Percentiles rank a stretch among this genome's conserved stretches.
Evolutionary conservation across 2,888 invertebrate species (phyloP).

Genomic region (Xiphydria camelus): DNA sequence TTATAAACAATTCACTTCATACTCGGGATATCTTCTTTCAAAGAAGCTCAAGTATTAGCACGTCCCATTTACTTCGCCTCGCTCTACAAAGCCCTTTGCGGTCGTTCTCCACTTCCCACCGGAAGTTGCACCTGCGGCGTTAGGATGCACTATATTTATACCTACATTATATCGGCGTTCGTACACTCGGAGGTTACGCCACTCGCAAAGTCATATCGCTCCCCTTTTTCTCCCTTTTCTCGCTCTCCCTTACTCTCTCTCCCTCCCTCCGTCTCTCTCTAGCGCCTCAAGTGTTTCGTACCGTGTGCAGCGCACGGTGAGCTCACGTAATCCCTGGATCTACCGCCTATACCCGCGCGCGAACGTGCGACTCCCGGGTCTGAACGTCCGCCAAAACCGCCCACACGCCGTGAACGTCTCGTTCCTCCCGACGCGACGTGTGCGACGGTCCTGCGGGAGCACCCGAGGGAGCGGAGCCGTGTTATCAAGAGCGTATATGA

Average conservation of each 20-base stretch:
- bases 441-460: too few relatives aligned
- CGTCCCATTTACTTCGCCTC: too few relatives aligned
- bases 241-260: conserved; percentile 13
- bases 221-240: too few relatives aligned
- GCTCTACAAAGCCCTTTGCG: too few relatives aligned
- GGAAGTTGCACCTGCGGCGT: too few relatives aligned
- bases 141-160: too few relatives aligned
- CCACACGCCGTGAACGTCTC: conserved; percentile 21
- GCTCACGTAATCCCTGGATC: conserved; percentile 21
- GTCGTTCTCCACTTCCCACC: too few relatives aligned
- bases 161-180: too few relatives aligned
- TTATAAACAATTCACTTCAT: too few relatives aligned
- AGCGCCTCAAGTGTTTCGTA: conserved; percentile 20
- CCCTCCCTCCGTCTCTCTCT: conserved; percentile 13
- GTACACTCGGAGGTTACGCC: conserved; percentile 17
- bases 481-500: conserved; percentile 2
- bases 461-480: neutral
- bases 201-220: conserved; percentile 10
- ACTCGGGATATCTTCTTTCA: too few relatives aligned
- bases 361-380: conserved; percentile 8
- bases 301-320: conserved; percentile 23
- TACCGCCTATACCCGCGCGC: conserved; percentile 10
- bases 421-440: too few relatives aligned
- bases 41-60: too few relatives aligned
- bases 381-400: conserved; percentile 26